phyloP scores from a whole-genome alignment of 2,888 invertebrate genomes.

The Ectemnius lituratus region DNA sequence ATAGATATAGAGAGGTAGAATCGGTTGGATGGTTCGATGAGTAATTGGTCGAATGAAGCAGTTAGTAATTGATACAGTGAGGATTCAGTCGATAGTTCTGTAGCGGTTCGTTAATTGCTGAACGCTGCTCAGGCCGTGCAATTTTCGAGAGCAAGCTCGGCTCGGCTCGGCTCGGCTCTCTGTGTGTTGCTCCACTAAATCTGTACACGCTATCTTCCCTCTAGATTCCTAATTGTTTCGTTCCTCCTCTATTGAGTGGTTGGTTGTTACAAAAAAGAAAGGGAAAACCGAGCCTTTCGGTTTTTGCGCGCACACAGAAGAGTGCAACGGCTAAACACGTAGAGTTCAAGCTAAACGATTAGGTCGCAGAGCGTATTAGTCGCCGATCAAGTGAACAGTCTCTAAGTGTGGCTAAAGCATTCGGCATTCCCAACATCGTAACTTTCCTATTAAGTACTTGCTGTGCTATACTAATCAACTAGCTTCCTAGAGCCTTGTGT shows the following conservation, averaged over 20 bases:
- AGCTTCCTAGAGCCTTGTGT: slow-evolving; percentile 39
- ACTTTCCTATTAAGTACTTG: slow-evolving; percentile 61
- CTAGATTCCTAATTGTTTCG: background rate
- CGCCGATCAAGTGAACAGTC: slow-evolving; percentile 19
- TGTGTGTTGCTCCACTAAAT: slow-evolving; percentile 14
- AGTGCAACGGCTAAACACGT: slow-evolving; percentile 39
- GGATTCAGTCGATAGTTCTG: background rate
- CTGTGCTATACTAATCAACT: slow-evolving; percentile 58
- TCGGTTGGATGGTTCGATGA: slow-evolving; percentile 8
- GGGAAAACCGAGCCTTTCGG: background rate
- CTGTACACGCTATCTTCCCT: slow-evolving; percentile 6
- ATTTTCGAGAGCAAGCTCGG: background rate
- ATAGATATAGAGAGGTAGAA: background rate
- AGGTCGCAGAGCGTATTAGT: slow-evolving; percentile 34
- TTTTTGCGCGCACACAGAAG: slow-evolving; percentile 21
- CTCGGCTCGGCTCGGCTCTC: background rate
- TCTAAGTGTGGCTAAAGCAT: slow-evolving; percentile 67
- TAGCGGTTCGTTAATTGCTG: slow-evolving; percentile 13
- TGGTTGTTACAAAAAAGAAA: background rate
- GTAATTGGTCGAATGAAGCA: slow-evolving; percentile 10
- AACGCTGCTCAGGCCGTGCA: slow-evolving; percentile 24
- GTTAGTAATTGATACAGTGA: slow-evolving; percentile 21
- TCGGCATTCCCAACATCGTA: slow-evolving; percentile 72
- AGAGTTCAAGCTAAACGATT: slow-evolving; percentile 38
- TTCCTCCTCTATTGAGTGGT: background rate